A percentile compares a stretch with the other conserved stretches of the same genome.
These are phyloP conservation scores for Myiagra hebetior DNA, from an alignment of 2,113 vertebrate genomes.

Conservation along the genomic window DNA sequence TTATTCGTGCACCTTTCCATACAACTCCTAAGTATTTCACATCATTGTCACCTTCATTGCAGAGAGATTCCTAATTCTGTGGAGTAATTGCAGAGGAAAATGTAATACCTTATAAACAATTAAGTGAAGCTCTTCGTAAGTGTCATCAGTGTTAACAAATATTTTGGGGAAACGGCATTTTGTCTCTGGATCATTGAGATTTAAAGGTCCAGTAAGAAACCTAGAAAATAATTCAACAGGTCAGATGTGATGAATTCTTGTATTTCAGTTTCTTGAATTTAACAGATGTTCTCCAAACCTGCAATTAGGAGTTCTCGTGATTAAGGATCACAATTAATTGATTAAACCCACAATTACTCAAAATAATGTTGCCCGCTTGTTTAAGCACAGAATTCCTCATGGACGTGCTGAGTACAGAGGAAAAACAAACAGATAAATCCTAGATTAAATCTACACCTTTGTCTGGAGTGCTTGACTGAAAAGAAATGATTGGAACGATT, in stretches of 20 bases:
- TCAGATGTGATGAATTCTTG: background rate
- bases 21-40: background rate
- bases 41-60: background rate
- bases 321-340: no score
- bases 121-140: conserved; percentile 91
- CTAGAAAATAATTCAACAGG: conserved; percentile 70
- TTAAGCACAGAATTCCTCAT: background rate
- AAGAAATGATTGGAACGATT: background rate
- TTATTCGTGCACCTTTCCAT: no score
- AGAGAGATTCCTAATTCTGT: background rate
- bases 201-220: conserved; percentile 94
- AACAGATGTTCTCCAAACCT: background rate
- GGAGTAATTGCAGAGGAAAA: background rate
- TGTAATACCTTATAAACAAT: conserved; percentile 94
- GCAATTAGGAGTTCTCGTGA: accelerated
- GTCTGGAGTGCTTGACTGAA: background rate
- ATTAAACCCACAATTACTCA: background rate
- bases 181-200: conserved; percentile 92
- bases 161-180: conserved; percentile 96
- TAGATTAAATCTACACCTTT: background rate
- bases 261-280: background rate
- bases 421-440: background rate
- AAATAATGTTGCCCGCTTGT: background rate
- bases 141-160: conserved; percentile 88
- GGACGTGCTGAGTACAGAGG: background rate